These are phyloP conservation scores for Haliclona indistincta DNA, from an alignment of 37 sponge, comb jelly and placozoan genomes.

Conservation along the genomic window DNA sequence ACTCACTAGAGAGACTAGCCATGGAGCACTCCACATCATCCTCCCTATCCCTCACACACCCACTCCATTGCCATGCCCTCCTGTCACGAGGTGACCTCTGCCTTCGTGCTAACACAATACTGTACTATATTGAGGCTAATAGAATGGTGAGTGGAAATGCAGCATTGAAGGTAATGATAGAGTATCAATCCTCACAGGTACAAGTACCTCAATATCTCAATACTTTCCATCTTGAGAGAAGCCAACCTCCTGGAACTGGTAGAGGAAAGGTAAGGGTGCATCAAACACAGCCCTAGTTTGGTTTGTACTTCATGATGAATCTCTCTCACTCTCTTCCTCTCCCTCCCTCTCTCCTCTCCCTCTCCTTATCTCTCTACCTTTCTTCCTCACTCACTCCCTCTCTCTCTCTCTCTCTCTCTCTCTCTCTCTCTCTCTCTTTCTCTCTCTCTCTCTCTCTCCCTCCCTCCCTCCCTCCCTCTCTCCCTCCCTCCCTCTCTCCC, in stretches of 20 bases:
- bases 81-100: constrained; percentile 43
- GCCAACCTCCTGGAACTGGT: background rate
- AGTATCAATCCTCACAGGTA: background rate
- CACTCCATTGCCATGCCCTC: constrained; percentile 61
- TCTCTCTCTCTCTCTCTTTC: background rate
- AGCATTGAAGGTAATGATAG: background rate
- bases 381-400: background rate
- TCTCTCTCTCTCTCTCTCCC: background rate
- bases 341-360: too few species aligned
- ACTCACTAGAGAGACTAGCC: constrained; percentile 50
- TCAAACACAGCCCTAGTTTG: background rate
- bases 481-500: too few species aligned
- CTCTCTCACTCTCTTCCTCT: too few species aligned
- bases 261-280: constrained; percentile 3
- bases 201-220: background rate
- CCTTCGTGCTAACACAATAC: constrained; percentile 64
- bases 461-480: too few species aligned
- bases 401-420: background rate
- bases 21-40: constrained; percentile 53
- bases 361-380: background rate
- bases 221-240: background rate
- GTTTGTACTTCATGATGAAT: background rate
- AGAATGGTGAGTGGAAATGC: constrained; percentile 32
- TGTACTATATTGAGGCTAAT: constrained; percentile 60
- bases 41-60: background rate